Conservation (phyloP, 2,797 vertebrate species). For the Dendrocincla fuliginosa region DNA sequence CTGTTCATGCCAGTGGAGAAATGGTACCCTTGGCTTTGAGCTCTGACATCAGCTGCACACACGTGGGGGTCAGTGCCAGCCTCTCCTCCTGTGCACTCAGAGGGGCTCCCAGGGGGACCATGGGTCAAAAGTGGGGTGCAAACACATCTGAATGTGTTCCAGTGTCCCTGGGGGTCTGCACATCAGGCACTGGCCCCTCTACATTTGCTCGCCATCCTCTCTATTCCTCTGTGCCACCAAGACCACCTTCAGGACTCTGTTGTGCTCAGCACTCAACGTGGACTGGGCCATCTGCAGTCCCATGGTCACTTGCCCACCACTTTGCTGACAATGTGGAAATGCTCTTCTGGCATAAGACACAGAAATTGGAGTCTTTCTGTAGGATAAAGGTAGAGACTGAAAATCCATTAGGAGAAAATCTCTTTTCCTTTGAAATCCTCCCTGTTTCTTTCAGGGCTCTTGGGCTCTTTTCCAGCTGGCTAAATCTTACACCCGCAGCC, state of each 20-base stretch:
- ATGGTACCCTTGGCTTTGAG: not conserved
- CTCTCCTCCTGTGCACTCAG: not conserved
- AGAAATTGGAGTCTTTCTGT: not conserved
- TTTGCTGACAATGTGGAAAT: not conserved
- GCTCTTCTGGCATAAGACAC: not conserved
- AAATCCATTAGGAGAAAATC: not conserved
- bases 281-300: no score
- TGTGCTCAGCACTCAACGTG: not conserved
- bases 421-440: not conserved
- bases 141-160: not conserved
- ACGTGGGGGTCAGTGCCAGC: fast-evolving
- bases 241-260: not conserved
- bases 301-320: fast-evolving
- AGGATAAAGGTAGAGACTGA: not conserved
- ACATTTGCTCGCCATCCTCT: not conserved
- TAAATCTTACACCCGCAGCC: not conserved
- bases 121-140: not conserved
- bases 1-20: not conserved
- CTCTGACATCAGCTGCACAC: not conserved
- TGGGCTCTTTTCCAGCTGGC: not conserved
- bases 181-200: not conserved
- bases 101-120: not conserved
- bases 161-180: not conserved
- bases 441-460: not conserved
- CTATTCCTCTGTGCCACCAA: not conserved